phyloP scores from a whole-genome alignment of 2,888 invertebrate genomes.

The Platycheirus rosarum region DNA sequence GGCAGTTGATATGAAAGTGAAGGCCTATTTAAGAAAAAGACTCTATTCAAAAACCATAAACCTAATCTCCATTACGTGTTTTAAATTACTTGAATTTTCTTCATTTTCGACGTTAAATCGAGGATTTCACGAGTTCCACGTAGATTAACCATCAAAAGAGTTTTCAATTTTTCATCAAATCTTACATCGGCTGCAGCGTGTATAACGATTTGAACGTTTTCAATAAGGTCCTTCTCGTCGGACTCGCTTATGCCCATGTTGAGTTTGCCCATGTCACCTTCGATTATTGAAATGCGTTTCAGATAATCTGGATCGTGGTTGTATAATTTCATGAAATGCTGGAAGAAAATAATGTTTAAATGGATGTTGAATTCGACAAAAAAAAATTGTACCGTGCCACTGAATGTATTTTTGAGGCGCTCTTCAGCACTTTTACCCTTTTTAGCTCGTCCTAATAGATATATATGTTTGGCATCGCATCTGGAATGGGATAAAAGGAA shows the following conservation, averaged over 20 bases:
- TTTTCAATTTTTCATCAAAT: constrained; percentile 75
- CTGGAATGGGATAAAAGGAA: constrained; percentile 35
- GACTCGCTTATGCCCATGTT: constrained; percentile 73
- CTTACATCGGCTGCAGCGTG: constrained; percentile 77
- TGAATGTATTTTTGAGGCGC: constrained; percentile 68
- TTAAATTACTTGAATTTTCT: constrained; percentile 70
- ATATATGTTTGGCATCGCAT: constrained; percentile 73
- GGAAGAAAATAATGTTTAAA: too few relatives aligned
- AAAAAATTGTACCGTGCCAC: constrained; percentile 46
- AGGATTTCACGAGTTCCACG: constrained; percentile 76
- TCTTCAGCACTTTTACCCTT: constrained; percentile 65
- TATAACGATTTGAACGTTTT: constrained; percentile 76
- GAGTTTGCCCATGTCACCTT: constrained; percentile 75
- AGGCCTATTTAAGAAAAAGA: constrained; percentile 61
- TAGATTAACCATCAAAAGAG: constrained; percentile 75
- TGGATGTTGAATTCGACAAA: not conserved
- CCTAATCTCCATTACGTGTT: not conserved
- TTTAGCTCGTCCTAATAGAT: constrained; percentile 73
- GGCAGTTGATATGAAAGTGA: constrained; percentile 77
- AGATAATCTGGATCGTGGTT: constrained; percentile 70
- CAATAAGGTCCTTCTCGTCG: constrained; percentile 67
- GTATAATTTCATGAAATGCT: constrained; percentile 66
- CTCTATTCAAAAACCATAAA: not conserved
- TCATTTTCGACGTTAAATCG: constrained; percentile 71
- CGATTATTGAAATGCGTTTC: constrained; percentile 75